Percentiles rank a stretch among this genome's conserved stretches.
Conservation (phyloP, 1,140 invertebrate genomes). For the Nephotettix cincticeps region DNA sequence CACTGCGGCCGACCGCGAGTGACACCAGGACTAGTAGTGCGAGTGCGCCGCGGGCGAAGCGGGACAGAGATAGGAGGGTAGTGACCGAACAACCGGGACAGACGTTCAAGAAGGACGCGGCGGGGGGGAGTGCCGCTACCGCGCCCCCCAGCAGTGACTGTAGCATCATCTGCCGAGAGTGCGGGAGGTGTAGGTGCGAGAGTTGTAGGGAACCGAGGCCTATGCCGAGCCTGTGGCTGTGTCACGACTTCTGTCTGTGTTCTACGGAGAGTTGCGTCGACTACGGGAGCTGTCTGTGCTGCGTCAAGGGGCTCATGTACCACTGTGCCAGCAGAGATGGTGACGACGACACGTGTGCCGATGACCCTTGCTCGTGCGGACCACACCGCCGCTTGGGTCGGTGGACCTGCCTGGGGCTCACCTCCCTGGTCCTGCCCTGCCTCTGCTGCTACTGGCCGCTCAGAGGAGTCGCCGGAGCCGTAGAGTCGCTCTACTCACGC, state of each 20-base stretch:
- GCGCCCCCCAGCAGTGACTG: constrained; percentile 42
- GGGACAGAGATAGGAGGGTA: constrained; percentile 29
- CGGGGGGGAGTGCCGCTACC: constrained; percentile 31
- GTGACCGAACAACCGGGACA: constrained; percentile 30
- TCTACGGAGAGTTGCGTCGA: constrained; percentile 84
- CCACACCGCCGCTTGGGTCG: constrained; percentile 66
- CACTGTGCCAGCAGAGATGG: constrained; percentile 79
- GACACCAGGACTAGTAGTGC: constrained; percentile 41
- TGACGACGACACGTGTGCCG: constrained; percentile 47
- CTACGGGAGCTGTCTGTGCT: constrained; percentile 88
- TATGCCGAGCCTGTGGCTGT: constrained; percentile 84
- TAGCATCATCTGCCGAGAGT: constrained; percentile 81
- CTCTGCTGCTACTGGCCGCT: constrained; percentile 91
- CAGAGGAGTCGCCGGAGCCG: constrained; percentile 71
- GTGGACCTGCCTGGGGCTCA: constrained; percentile 80
- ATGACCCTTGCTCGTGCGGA: constrained; percentile 83
- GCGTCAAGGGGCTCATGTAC: constrained; percentile 89
- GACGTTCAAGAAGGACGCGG: constrained; percentile 38
- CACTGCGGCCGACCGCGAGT: constrained; percentile 52
- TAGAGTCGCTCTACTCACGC: constrained; percentile 78
- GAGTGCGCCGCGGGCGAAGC: constrained; percentile 29
- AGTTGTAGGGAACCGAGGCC: constrained; percentile 80
- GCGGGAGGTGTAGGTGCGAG: constrained; percentile 82
- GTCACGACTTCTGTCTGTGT: constrained; percentile 80
- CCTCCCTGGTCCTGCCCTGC: constrained; percentile 81